phyloP scores from a whole-genome alignment of 2,888 invertebrate genomes.

The Meghimatium bilineatum region DNA sequence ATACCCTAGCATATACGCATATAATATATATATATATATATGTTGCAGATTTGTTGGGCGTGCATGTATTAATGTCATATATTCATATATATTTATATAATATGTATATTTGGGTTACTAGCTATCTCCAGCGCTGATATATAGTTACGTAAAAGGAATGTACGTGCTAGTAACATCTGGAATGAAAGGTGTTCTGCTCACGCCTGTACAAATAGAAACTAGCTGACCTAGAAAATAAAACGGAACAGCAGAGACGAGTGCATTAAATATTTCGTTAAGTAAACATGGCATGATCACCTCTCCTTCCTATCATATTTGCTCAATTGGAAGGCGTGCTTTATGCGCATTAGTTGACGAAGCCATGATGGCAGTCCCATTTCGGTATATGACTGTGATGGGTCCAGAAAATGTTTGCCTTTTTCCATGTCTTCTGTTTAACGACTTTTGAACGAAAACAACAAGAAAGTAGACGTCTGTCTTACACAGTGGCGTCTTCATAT shows the following conservation, averaged over 20 bases:
- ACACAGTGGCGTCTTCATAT: too few species aligned
- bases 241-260: not conserved
- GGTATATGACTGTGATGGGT: not conserved
- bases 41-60: too few species aligned
- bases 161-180: not conserved
- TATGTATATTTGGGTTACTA: too few species aligned
- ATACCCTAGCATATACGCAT: too few species aligned
- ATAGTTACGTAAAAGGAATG: too few species aligned
- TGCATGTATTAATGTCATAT: too few species aligned
- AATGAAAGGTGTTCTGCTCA: not conserved
- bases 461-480: too few species aligned
- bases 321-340: not conserved
- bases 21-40: too few species aligned
- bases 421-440: not conserved
- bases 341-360: not conserved
- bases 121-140: too few species aligned
- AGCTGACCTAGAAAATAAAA: not conserved
- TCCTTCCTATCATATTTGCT: conserved; percentile 16
- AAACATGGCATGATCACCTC: not conserved
- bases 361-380: not conserved
- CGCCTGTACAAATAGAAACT: not conserved
- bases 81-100: too few species aligned
- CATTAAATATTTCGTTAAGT: not conserved
- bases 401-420: not conserved
- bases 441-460: too few species aligned